Evolutionary conservation across 1,140 invertebrate genomes (phyloP), one percentile per base, ranked within the genome.

Genomic region (Hetaerina americana): DNA sequence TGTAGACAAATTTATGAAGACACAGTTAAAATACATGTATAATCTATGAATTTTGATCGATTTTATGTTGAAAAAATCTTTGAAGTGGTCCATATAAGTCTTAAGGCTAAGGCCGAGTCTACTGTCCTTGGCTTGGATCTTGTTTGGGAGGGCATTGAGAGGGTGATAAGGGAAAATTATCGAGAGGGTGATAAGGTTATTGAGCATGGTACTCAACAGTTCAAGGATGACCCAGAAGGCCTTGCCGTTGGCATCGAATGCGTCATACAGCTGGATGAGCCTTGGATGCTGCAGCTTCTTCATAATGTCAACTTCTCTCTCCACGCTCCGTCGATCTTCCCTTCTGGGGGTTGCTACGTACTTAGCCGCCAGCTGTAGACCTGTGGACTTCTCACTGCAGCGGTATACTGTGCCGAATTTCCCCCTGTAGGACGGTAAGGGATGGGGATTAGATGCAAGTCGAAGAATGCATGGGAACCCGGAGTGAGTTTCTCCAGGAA

Each of bases 381-480:
- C 89, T 0, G 89, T 92, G 15, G 82, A 82, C 79, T 92, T 94
- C 80, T 98, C 95, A 72, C 85, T 86, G 80, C 96, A 98, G 78
- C 89, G 87, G 83, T 96, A 97, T 5, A 99, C 97, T 26, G 94
- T 96, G 24, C 96, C 96, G 82, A 99, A 99, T 88, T 99, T 98
- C 1, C 97, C 97, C 75, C 97, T 99, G 81, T 25, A 83, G 82
- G 78, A 75, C 25, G 75, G 76, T 74, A 77, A 71, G 72, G 73
- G 71, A 72, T 66, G 67, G 68, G 69, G 70, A 75, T 74, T 72
- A 77, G 74, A 66, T 12, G 22, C 12, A 12, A n/a, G n/a, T n/a
- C n/a, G n/a, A 57, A 12, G 12, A 22, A 12, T 57, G 49, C 49
- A 57, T 12, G 22, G 12, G 49, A 57, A 57, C 12, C 12, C 49